A percentile compares a stretch with the other conserved stretches of the same genome.
Conservation (phyloP, 2,888 invertebrate genomes). For the Oscheius sp. region DNA sequence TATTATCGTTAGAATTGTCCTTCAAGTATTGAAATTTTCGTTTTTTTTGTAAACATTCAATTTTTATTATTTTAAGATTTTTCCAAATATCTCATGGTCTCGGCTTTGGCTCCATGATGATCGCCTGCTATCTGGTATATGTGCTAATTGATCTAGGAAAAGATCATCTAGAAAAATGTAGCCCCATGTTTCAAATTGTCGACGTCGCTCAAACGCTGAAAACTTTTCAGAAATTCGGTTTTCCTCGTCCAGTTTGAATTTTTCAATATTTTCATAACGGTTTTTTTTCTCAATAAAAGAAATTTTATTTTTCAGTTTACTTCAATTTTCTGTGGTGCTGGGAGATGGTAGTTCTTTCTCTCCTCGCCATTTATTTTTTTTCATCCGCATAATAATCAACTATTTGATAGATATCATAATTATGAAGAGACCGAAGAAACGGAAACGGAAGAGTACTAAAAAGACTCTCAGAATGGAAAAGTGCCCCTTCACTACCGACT, state of each 20-base stretch:
- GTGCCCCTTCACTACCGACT: neutral
- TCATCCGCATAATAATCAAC: slow-evolving; percentile 1
- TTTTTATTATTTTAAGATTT: too few relatives aligned
- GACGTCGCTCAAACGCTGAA: slow-evolving; percentile 19
- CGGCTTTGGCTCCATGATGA: slow-evolving; percentile 20
- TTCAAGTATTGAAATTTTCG: slow-evolving; percentile 14
- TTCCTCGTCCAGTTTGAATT: slow-evolving; percentile 1
- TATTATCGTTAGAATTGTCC: slow-evolving; percentile 11
- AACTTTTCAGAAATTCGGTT: slow-evolving; percentile 16
- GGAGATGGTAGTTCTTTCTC: slow-evolving; percentile 19
- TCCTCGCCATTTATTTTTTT: slow-evolving; percentile 7
- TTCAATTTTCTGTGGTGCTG: slow-evolving; percentile 17
- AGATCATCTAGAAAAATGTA: slow-evolving; percentile 10
- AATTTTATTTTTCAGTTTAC: slow-evolving; percentile 8
- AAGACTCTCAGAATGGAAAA: neutral
- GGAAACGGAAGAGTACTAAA: neutral
- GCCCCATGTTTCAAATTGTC: slow-evolving; percentile 1
- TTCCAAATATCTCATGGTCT: slow-evolving; percentile 22
- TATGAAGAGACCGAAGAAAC: neutral
- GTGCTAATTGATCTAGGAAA: slow-evolving; percentile 26
- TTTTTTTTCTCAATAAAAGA: neutral
- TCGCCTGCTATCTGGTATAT: slow-evolving; percentile 24
- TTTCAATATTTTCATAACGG: neutral
- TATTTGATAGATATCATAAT: slow-evolving; percentile 19
- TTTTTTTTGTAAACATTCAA: too few relatives aligned